Evolutionary conservation across 2,113 vertebrate species (phyloP), one percentile per base, ranked within the genome.

Genomic region (Lagopus leucura): DNA sequence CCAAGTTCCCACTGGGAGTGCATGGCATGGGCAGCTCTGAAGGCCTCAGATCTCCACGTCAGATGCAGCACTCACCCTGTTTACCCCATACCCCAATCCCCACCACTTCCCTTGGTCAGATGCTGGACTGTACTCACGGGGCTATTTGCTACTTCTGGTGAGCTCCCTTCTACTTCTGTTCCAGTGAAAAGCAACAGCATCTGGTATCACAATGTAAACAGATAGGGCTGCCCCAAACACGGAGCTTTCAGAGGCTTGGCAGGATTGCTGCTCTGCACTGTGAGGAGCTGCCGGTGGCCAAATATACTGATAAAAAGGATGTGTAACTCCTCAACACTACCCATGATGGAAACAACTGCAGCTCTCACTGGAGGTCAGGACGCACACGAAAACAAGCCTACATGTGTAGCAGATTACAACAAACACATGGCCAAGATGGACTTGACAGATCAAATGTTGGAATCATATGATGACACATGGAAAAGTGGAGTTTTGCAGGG

Each of bases 341-440:
- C 93, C 93, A 75, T 90, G 88, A 95, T 91, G 93, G 91, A 93
- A 96, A 95, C 91, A 94, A 96, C 95, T 88, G 58, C 94, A 92
- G 91, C 95, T 86, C 95, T 96, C 93, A 48, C 86, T 93, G 97
- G 96, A 97, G 97, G 96, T 97, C 94, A 96, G 95, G 96, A 96
- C 36, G 72, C 92, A 96, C 76, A 97, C 79, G 87, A 96, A 96
- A 96, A 96, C 96, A 97, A 97, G 97, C 36, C 88, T 87, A 97
- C 97, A 98, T 96, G 94, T 97, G 97, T 97, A 95, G 96, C 80
- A 89, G 93, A 97, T 98, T 97, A 98, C 96, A 84, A 87, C 94
- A 92, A 96, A 91, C 96, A 96, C 93, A 97, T 97, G 97, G 95
- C 90, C 6, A 55, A 93, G 93, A 92, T 82, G 95, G 96, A 95